phyloP scores from a whole-genome alignment of 2,113 vertebrate genomes.

The Neogobius melanostomus region DNA sequence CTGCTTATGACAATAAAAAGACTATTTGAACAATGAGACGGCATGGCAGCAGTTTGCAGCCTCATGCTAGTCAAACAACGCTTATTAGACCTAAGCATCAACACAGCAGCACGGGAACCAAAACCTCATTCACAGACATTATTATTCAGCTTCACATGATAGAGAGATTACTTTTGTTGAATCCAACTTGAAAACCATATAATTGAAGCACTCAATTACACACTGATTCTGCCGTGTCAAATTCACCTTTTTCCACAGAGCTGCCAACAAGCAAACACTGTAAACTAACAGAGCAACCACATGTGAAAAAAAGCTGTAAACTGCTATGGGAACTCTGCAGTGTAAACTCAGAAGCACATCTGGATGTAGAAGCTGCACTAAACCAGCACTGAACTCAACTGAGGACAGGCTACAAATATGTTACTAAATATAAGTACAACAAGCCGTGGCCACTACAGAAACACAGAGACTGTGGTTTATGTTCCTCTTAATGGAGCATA shows the following conservation, averaged over 20 bases:
- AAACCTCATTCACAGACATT: not conserved
- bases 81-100: conserved; percentile 17
- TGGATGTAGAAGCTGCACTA: not conserved
- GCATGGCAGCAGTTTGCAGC: not conserved
- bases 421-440: not conserved
- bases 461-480: not conserved
- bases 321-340: not conserved
- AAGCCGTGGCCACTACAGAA: not conserved
- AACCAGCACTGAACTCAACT: not conserved
- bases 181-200: not conserved
- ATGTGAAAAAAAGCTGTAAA: conserved; percentile 9
- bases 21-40: not conserved
- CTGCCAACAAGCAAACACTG: conserved; percentile 5
- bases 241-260: not conserved
- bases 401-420: not conserved
- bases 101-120: not conserved
- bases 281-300: conserved; percentile 4
- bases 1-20: not conserved
- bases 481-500: not conserved
- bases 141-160: not conserved
- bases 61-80: not conserved
- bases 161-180: conserved; percentile 1
- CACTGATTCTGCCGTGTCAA: not conserved
- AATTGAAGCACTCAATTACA: not conserved
- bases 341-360: not conserved